Evolutionary conservation across 2,113 vertebrate species (phyloP).

Genomic region (Turnix velox): DNA sequence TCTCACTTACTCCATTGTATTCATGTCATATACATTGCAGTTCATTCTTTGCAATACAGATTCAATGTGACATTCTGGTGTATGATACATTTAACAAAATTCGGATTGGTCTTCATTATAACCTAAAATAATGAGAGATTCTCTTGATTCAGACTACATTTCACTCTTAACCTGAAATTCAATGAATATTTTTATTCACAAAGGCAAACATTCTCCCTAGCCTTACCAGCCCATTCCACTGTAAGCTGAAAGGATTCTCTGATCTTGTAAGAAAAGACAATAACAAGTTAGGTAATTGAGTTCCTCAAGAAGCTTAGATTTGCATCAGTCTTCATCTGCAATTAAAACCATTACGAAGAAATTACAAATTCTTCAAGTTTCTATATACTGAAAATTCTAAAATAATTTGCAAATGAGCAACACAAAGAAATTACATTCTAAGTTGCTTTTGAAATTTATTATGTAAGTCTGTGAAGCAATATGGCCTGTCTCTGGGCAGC

Average conservation of each 20-base stretch:
- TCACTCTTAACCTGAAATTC: neutral
- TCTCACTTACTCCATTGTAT: neutral
- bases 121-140: neutral
- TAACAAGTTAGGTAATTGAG: neutral
- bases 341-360: neutral
- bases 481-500: neutral
- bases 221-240: neutral
- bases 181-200: neutral
- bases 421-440: neutral
- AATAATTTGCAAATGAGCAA: neutral
- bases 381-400: neutral
- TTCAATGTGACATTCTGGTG: neutral
- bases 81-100: neutral
- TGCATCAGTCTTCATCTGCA: neutral
- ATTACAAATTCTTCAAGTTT: neutral
- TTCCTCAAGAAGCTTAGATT: neutral
- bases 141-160: neutral
- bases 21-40: neutral
- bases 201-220: neutral
- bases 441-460: neutral
- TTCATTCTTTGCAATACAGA: neutral
- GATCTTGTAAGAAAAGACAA: neutral
- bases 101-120: neutral
- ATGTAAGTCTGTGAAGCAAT: neutral
- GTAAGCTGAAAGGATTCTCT: neutral